Evolutionary conservation across 1,140 invertebrate species (phyloP).

Genomic region (Chironomus striatipennis): DNA sequence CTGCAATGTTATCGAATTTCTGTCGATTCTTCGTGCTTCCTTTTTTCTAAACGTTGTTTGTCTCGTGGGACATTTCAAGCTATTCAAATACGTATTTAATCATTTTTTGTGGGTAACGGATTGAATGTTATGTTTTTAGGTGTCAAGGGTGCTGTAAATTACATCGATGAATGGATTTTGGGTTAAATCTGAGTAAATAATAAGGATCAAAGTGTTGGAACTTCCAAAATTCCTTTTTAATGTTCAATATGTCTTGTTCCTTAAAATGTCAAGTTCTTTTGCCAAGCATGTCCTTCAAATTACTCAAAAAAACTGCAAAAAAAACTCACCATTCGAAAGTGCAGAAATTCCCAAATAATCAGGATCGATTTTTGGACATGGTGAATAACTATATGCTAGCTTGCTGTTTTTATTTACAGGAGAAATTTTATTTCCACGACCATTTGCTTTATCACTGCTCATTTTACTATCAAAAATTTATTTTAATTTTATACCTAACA

Average conservation of each 20-base stretch:
- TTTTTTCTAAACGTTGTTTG: conserved; percentile 26
- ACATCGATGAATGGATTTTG: too few species aligned
- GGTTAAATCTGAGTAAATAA: too few species aligned
- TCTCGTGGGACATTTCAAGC: too few species aligned
- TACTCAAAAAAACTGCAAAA: background rate
- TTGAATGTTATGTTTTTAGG: too few species aligned
- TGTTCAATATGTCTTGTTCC: too few species aligned
- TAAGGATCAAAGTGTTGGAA: too few species aligned
- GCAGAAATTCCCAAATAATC: background rate
- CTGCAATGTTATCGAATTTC: conserved; percentile 53
- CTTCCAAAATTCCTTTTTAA: too few species aligned
- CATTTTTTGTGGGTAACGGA: too few species aligned
- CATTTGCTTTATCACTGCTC: background rate
- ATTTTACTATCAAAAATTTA: background rate
- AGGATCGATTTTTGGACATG: conserved; percentile 19
- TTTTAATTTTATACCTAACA: background rate
- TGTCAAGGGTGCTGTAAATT: too few species aligned
- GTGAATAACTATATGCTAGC: background rate
- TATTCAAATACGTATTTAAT: too few species aligned
- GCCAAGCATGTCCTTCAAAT: too few species aligned
- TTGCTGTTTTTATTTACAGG: background rate
- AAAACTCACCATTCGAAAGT: background rate
- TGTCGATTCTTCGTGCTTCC: conserved; percentile 47
- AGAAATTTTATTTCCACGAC: background rate
- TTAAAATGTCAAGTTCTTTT: too few species aligned